phyloP scores from a whole-genome alignment of 2,888 invertebrate genomes.

The Drosophila barbarae region DNA sequence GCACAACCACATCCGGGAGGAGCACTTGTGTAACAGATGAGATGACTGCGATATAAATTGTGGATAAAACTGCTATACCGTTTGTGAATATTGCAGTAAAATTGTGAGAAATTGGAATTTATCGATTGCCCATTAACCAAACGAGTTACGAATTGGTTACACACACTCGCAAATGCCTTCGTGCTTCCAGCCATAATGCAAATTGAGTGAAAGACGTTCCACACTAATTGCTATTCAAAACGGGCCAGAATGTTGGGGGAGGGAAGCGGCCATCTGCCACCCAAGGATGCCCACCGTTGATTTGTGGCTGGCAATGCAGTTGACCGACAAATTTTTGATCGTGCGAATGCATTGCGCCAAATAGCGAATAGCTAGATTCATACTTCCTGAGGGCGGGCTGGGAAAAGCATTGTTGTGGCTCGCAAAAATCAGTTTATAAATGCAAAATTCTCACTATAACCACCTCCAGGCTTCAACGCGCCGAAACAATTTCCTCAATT shows the following conservation, averaged over 20 bases:
- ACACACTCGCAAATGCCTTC: constrained; percentile 4
- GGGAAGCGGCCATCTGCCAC: not conserved
- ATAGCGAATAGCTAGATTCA: constrained; percentile 21
- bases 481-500: constrained; percentile 56
- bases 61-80: constrained; percentile 67
- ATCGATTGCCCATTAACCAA: constrained; percentile 78
- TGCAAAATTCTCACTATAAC: constrained; percentile 74
- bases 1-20: constrained; percentile 24
- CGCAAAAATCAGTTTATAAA: constrained; percentile 68
- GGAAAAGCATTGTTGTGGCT: constrained; percentile 38
- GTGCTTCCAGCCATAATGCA: constrained; percentile 15
- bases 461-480: constrained; percentile 45
- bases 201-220: constrained; percentile 17
- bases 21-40: constrained; percentile 69
- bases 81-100: constrained; percentile 76
- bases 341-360: constrained; percentile 51
- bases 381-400: not conserved
- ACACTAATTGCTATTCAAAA: constrained; percentile 38
- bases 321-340: constrained; percentile 59
- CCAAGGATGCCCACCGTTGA: constrained; percentile 14
- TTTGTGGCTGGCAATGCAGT: constrained; percentile 30
- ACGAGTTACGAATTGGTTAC: constrained; percentile 44
- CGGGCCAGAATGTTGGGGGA: not conserved
- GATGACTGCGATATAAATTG: constrained; percentile 71
- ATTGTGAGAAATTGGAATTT: constrained; percentile 74